Percentiles rank a stretch among this genome's conserved stretches.
Evolutionary conservation across 2,888 invertebrate species (phyloP).

Genomic region (Labia minor): DNA sequence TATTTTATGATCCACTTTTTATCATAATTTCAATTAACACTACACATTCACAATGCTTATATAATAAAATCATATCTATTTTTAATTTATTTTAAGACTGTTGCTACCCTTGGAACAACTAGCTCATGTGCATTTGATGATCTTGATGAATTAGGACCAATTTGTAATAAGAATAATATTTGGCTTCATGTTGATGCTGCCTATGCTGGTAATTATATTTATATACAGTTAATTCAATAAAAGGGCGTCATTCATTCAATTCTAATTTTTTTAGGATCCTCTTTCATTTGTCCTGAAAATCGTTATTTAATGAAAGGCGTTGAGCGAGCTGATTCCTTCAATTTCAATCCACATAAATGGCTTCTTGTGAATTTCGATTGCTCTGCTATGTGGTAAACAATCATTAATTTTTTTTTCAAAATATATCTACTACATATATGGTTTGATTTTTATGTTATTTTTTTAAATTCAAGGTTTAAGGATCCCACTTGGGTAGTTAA

Average conservation of each 20-base stretch:
- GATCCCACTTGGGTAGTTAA: conserved; percentile 81
- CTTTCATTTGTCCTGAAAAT: conserved; percentile 95
- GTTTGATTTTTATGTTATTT: neutral
- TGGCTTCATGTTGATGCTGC: conserved; percentile 98
- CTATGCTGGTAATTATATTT: conserved; percentile 61
- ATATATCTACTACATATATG: neutral
- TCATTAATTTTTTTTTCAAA: too few species aligned
- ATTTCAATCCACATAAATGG: conserved; percentile 99
- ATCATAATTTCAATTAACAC: neutral
- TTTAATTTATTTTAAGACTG: conserved; percentile 44
- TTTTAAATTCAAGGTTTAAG: conserved; percentile 44
- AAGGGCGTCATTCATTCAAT: too few species aligned
- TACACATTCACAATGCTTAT: neutral
- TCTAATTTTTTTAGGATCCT: conserved; percentile 45
- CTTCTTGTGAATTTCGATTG: conserved; percentile 98
- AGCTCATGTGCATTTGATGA: conserved; percentile 91
- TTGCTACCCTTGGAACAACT: conserved; percentile 88
- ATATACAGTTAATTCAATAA: too few species aligned
- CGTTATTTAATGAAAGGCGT: conserved; percentile 79
- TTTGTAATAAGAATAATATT: conserved; percentile 62
- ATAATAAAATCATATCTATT: neutral
- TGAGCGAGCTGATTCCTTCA: conserved; percentile 88
- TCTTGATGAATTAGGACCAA: conserved; percentile 77
- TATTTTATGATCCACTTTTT: neutral
- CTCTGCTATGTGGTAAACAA: conserved; percentile 79